phyloP scores from a whole-genome alignment of 2,113 vertebrate species.

The Lophochroa leadbeateri region DNA sequence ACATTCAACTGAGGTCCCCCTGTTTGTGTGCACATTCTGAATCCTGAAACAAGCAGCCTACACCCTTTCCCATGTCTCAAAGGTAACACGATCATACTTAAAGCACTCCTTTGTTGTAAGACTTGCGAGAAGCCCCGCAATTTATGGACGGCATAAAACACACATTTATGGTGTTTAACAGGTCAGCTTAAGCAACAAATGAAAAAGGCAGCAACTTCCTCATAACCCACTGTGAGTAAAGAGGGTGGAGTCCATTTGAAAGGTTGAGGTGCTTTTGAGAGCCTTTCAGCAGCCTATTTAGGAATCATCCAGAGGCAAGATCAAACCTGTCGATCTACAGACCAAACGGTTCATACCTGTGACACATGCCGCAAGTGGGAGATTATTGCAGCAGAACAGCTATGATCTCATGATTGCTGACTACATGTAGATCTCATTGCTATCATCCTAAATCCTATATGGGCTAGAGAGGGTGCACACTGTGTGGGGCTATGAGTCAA shows the following conservation, averaged over 20 bases:
- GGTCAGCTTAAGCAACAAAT: conserved; percentile 11
- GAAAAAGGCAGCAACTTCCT: conserved; percentile 44
- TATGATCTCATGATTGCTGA: background rate
- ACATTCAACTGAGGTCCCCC: background rate
- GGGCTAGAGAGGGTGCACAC: background rate
- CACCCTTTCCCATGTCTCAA: background rate
- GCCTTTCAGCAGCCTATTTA: conserved; percentile 48
- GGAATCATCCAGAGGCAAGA: conserved; percentile 60
- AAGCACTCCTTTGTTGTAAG: background rate
- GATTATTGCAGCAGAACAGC: background rate
- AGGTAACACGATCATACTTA: background rate
- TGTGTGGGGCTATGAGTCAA: background rate
- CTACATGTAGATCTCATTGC: background rate
- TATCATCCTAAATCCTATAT: background rate
- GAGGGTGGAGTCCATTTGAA: conserved; percentile 27
- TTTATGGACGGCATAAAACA: background rate
- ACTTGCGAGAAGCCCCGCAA: background rate
- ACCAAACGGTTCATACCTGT: conserved; percentile 25
- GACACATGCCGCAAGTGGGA: conserved; percentile 25
- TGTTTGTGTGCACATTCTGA: background rate
- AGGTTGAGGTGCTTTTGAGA: conserved; percentile 25
- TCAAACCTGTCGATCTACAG: conserved; percentile 65
- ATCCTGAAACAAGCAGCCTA: background rate
- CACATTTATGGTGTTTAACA: background rate
- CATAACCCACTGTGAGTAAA: conserved; percentile 38